phyloP scores from a whole-genome alignment of 2,797 vertebrate species.

The Oreochromis grahami region DNA sequence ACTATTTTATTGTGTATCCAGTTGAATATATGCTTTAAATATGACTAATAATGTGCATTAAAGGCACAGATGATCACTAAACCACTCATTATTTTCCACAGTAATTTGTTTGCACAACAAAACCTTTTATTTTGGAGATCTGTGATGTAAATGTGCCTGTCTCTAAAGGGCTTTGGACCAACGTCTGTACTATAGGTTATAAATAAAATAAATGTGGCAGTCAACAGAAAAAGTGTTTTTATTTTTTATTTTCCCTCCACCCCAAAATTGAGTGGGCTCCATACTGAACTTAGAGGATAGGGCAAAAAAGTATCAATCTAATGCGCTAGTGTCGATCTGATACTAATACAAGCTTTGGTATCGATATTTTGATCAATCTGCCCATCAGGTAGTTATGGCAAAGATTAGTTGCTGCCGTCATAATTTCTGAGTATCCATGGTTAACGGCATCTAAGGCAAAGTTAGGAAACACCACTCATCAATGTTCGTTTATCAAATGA shows the following conservation, averaged over 20 bases:
- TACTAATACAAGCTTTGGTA: background rate
- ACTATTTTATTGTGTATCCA: background rate
- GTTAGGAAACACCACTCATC: background rate
- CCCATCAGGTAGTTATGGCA: background rate
- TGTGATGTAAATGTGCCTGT: background rate
- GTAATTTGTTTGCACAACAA: background rate
- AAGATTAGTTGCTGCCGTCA: background rate
- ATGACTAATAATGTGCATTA: background rate
- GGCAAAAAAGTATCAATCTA: background rate
- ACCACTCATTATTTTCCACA: background rate
- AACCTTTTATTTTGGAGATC: background rate
- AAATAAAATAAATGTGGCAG: background rate
- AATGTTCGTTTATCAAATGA: background rate
- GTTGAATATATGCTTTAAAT: background rate
- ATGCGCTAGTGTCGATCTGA: background rate
- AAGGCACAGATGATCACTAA: background rate
- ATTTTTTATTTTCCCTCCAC: fast-evolving
- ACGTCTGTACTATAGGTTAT: background rate
- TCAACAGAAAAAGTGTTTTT: background rate
- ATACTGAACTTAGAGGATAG: background rate
- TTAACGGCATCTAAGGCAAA: background rate
- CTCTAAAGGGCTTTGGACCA: background rate
- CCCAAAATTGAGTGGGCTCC: fast-evolving
- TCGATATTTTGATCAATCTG: background rate
- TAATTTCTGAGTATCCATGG: background rate